These are phyloP conservation scores for Actinopyga echinites DNA, from an alignment of 53 echinoderm and acorn worm species.

Conservation along the genomic window DNA sequence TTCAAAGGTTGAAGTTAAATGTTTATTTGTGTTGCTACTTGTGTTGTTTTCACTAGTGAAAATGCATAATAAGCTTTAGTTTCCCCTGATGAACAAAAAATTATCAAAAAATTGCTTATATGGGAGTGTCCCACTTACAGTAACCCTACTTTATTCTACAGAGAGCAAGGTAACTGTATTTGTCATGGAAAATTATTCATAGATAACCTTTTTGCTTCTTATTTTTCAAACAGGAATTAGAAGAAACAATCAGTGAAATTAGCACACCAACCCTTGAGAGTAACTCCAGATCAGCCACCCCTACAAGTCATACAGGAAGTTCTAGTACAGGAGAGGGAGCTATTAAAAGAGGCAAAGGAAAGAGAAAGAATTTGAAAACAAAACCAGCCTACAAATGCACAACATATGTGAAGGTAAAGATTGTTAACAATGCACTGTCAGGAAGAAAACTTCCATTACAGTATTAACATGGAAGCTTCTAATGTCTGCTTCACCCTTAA, in stretches of 20 bases:
- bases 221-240: constrained; percentile 51
- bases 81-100: too few relatives aligned
- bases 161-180: too few relatives aligned
- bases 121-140: not conserved
- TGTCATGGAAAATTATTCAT: not conserved
- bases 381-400: constrained; percentile 86
- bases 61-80: too few relatives aligned
- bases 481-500: too few relatives aligned
- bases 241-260: constrained; percentile 65
- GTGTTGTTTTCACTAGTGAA: too few relatives aligned
- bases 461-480: too few relatives aligned
- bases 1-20: too few relatives aligned
- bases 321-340: constrained; percentile 13
- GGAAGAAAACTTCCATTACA: too few relatives aligned
- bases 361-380: constrained; percentile 57
- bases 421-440: too few relatives aligned
- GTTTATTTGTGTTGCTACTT: too few relatives aligned
- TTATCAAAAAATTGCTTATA: too few relatives aligned
- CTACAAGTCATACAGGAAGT: constrained; percentile 60
- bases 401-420: constrained; percentile 65
- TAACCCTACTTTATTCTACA: not conserved
- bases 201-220: not conserved
- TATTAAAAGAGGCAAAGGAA: constrained; percentile 48
- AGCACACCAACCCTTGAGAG: constrained; percentile 80
- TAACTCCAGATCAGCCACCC: constrained; percentile 91